Evolutionary conservation across 1,140 invertebrate genomes (phyloP), one percentile per base, ranked within the genome.

Genomic region (Micrasema longulum): DNA sequence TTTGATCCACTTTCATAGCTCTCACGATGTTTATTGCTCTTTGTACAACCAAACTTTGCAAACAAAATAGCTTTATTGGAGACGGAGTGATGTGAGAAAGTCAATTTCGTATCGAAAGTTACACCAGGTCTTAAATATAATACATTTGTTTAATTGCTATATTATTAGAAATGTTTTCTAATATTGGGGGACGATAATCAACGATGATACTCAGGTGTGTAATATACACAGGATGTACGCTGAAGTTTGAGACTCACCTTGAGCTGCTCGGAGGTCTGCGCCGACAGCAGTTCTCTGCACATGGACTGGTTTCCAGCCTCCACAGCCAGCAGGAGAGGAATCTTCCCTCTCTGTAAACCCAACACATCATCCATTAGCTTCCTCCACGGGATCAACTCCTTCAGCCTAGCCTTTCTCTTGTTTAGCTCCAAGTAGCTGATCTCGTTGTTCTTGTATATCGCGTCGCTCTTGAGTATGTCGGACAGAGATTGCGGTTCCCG

Each of bases 281-380:
- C 89, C 78, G 91, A 88, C 62, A 99, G 87, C 18, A 99, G 87
- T 84, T 98, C 97, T 74, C 93, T 89, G 78, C 93, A 93, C 88
- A 97, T 96, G 62, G 93, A 93, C 79, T 96, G 91, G 83, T 97
- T 98, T 11, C 96, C 96, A 36, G 92, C 91, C 81, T 98, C 95
- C 62, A 98, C 92, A 26, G 97, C 95, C 76, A 97, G 84, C 78
- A 98, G 91, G 76, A 99, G 85, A 73, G 97, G 96, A 77, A 97
- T 94, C 83, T 95, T 95, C 69, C 96, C 97, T 82, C 91, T 92
- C 95, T 97, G 87, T 53, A 85, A 87, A 74, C 70, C 65, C 78
- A 82, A 82, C 82, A 85, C 79, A 81, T 84, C 82, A 76, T 83
- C 79, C 77, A 85, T 85, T 85, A 86, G 75, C 79, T 82, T 83